These are phyloP conservation scores for Eubucco bourcierii DNA, from an alignment of 2,113 vertebrate species.

Conservation along the genomic window DNA sequence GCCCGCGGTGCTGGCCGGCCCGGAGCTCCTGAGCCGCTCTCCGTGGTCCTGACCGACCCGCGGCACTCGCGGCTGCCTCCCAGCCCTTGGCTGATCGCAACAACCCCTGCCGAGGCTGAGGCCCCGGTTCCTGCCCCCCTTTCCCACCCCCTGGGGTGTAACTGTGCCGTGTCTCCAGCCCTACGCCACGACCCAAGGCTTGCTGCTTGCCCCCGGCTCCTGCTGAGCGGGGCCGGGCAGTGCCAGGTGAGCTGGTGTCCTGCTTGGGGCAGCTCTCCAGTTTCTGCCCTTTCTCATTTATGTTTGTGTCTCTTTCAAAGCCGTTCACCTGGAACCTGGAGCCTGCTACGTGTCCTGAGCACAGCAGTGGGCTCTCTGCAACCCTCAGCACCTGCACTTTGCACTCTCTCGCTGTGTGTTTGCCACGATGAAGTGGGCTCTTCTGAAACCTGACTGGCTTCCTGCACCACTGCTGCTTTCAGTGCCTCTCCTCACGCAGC, in stretches of 20 bases:
- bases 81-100: not conserved
- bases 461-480: not conserved
- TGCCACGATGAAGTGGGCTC: not conserved
- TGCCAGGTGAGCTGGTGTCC: not conserved
- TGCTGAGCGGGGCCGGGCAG: not conserved
- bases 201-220: not conserved
- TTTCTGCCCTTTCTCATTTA: not conserved
- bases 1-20: no score
- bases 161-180: conserved; percentile 44
- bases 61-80: no score
- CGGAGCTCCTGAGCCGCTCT: not conserved
- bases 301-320: not conserved
- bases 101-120: conserved; percentile 27
- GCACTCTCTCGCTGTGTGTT: not conserved
- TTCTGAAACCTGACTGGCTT: not conserved
- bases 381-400: rapidly evolving
- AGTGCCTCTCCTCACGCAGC: not conserved
- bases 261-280: not conserved
- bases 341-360: not conserved
- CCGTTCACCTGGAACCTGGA: not conserved
- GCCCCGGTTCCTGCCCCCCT: conserved; percentile 64
- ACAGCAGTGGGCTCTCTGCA: not conserved
- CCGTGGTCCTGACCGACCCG: not conserved
- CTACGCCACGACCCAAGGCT: not conserved
- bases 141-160: conserved; percentile 58